Conservation (phyloP, 2,888 invertebrate genomes). For the Lymantria monacha region DNA sequence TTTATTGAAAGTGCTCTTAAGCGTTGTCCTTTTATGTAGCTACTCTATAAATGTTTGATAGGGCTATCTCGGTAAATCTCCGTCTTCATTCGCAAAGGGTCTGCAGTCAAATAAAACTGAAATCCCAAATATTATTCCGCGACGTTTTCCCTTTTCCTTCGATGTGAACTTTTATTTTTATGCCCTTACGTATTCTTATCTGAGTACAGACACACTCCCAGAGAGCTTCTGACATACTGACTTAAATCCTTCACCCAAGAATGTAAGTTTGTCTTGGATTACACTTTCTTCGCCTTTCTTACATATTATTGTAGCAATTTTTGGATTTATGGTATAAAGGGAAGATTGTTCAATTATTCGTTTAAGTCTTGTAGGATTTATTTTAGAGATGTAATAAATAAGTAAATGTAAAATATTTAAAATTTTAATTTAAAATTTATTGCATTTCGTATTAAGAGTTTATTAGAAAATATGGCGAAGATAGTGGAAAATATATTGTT, state of each 20-base stretch:
- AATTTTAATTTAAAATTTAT: not conserved
- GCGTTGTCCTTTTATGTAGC: constrained; percentile 81
- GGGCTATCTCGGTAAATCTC: constrained; percentile 81
- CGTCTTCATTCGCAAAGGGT: constrained; percentile 80
- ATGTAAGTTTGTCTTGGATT: constrained; percentile 61
- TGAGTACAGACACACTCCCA: constrained; percentile 72
- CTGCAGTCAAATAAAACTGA: constrained; percentile 80
- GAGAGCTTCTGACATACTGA: constrained; percentile 74
- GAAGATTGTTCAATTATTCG: constrained; percentile 9
- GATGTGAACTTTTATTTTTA: constrained; percentile 82
- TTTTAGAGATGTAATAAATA: not conserved
- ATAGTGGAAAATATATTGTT: no score
- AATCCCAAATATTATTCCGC: constrained; percentile 81
- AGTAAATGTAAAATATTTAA: not conserved
- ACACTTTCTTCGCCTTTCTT: constrained; percentile 46
- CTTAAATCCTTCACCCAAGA: constrained; percentile 68
- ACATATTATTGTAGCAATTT: constrained; percentile 42
- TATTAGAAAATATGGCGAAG: no score
- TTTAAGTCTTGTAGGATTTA: not conserved
- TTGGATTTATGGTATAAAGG: constrained; percentile 22
- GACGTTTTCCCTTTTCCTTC: constrained; percentile 77
- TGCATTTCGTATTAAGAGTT: no score
- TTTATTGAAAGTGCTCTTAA: constrained; percentile 79
- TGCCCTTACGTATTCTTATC: constrained; percentile 80
- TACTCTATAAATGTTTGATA: constrained; percentile 82